A percentile compares a stretch with the other conserved stretches of the same genome.
Conservation (phyloP, 1,140 invertebrate species). For the Lepidurus arcticus region DNA sequence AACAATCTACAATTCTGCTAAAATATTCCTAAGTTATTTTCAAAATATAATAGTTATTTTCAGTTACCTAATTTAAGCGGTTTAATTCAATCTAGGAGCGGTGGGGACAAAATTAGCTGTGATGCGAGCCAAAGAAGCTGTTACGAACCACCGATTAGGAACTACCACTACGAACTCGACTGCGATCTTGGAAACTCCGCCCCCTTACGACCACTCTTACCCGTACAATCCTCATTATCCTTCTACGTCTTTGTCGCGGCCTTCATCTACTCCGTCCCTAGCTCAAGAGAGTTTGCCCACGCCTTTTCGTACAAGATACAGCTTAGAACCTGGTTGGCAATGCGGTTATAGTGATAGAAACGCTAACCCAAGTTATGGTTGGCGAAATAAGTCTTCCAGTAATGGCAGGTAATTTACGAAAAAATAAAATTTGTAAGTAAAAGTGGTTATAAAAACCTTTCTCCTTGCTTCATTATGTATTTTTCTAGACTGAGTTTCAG, state of each 20-base stretch:
- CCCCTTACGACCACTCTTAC: conserved; percentile 24
- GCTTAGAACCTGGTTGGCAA: conserved; percentile 1
- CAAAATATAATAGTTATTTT: background rate
- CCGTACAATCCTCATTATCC: conserved; percentile 9
- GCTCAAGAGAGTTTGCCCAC: background rate
- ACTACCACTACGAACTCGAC: background rate
- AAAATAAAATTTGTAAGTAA: background rate
- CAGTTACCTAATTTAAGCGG: conserved; percentile 33
- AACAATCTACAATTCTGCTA: background rate
- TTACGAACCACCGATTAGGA: conserved; percentile 40
- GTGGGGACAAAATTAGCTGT: conserved; percentile 44
- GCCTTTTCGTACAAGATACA: background rate
- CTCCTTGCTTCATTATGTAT: background rate
- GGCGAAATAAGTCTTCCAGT: background rate
- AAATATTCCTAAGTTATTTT: conserved; percentile 24
- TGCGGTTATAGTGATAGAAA: conserved; percentile 2
- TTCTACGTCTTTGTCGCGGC: background rate
- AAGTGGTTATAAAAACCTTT: background rate
- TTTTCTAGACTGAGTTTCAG: background rate
- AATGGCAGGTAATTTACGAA: background rate
- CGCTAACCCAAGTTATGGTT: background rate
- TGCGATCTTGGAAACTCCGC: conserved; percentile 5
- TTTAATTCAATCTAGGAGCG: conserved; percentile 39
- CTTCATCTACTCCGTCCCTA: background rate
- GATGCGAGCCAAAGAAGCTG: conserved; percentile 44